Percentiles rank a stretch among this genome's conserved stretches.
Evolutionary conservation across 2,797 vertebrate genomes (phyloP).

Genomic region (Paramormyrops hopkinsi): DNA sequence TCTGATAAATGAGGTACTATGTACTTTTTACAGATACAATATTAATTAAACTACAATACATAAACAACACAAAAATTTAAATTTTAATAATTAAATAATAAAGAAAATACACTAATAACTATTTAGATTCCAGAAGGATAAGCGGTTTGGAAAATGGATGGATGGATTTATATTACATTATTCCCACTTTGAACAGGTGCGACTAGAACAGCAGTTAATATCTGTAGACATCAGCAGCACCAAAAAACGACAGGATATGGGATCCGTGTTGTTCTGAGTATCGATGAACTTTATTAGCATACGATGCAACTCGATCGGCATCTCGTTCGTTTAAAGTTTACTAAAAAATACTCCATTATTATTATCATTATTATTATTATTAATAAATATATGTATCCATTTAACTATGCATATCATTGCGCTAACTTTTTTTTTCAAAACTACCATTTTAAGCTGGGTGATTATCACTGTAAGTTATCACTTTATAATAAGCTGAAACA

Average conservation of each 20-base stretch:
- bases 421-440: not conserved
- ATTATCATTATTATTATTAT: not conserved
- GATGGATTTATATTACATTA: not conserved
- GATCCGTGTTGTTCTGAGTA: not conserved
- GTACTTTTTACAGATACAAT: not conserved
- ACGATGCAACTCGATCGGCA: not conserved
- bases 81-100: not conserved
- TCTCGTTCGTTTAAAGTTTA: not conserved
- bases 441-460: not conserved
- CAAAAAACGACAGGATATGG: not conserved
- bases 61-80: not conserved
- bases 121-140: not conserved
- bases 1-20: not conserved
- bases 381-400: not conserved
- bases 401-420: not conserved
- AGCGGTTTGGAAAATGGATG: too few species aligned
- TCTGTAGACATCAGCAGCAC: not conserved
- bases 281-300: not conserved
- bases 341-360: not conserved
- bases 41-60: not conserved
- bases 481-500: not conserved
- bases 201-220: not conserved
- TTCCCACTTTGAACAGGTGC: not conserved
- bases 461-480: not conserved
- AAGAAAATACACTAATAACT: not conserved